Evolutionary conservation across 2,113 vertebrate genomes (phyloP).

Genomic region (Capricornis sumatraensis): DNA sequence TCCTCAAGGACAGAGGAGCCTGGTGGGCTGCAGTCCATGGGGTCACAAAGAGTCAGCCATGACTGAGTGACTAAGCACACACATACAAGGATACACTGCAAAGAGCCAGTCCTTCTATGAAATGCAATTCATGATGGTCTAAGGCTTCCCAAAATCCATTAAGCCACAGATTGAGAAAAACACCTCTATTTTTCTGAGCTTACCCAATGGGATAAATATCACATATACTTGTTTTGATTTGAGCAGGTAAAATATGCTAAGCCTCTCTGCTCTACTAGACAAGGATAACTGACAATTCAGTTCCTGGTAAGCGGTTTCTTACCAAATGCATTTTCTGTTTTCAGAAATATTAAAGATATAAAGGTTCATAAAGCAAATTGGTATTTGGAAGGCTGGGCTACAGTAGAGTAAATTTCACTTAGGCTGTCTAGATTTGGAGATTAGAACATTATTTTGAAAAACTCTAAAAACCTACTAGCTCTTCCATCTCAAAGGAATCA

Average conservation of each 20-base stretch:
- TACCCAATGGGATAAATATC: neutral
- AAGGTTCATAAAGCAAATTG: neutral
- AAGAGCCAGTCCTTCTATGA: neutral
- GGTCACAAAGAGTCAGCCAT: neutral
- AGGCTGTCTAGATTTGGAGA: neutral
- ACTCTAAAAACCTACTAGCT: neutral
- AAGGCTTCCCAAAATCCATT: neutral
- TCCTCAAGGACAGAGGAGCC: neutral
- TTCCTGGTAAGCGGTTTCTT: neutral
- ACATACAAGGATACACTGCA: fast-evolving
- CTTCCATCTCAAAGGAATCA: neutral
- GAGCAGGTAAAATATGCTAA: neutral
- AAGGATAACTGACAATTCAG: neutral
- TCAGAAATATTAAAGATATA: neutral
- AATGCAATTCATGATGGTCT: neutral
- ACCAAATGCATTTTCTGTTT: neutral
- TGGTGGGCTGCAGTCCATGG: neutral
- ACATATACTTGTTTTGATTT: neutral
- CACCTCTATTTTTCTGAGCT: neutral
- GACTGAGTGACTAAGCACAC: neutral
- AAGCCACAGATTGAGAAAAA: neutral
- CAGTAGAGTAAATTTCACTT: constrained; percentile 17
- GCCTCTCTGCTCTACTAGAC: neutral
- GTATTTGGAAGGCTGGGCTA: neutral
- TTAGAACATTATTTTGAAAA: neutral